A percentile compares a stretch with the other conserved stretches of the same genome.
These are phyloP conservation scores for Stigmatopora nigra DNA, from an alignment of 2,113 vertebrate species.

Conservation along the genomic window DNA sequence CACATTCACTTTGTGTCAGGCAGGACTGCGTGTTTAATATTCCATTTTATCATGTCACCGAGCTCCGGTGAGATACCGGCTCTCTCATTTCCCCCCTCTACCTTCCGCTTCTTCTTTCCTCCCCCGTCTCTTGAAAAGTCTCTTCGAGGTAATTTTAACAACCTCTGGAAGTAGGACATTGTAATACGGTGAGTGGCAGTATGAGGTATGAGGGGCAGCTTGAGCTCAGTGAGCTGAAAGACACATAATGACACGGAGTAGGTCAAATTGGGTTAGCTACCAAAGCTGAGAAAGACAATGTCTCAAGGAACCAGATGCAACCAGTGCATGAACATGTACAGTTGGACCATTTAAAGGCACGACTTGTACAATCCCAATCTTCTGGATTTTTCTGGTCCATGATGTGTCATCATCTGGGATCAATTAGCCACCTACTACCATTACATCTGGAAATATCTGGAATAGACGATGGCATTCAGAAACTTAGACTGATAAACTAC, in stretches of 20 bases:
- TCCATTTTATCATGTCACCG: slow-evolving; percentile 64
- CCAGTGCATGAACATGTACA: slow-evolving; percentile 14
- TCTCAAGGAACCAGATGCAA: slow-evolving; percentile 20
- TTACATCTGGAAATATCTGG: not conserved
- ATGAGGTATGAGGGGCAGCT: slow-evolving; percentile 28
- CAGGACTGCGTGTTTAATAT: slow-evolving; percentile 64
- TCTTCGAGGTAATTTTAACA: slow-evolving; percentile 34
- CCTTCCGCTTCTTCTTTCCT: slow-evolving; percentile 2
- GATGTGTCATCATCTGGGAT: not conserved
- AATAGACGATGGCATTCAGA: not conserved
- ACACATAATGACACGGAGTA: slow-evolving; percentile 13
- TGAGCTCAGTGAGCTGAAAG: slow-evolving; percentile 19
- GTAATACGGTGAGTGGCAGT: slow-evolving; percentile 14
- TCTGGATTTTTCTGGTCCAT: not conserved
- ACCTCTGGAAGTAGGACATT: slow-evolving; percentile 49
- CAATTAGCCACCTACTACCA: not conserved
- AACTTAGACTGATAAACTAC: too few relatives aligned
- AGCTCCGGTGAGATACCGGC: slow-evolving; percentile 30
- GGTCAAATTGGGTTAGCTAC: slow-evolving; percentile 13
- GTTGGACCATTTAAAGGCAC: slow-evolving; percentile 14
- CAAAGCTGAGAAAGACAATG: slow-evolving; percentile 18
- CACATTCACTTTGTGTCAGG: slow-evolving; percentile 62
- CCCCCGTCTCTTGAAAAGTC: slow-evolving; percentile 2
- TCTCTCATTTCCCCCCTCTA: slow-evolving; percentile 22
- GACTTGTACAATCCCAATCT: not conserved